A percentile compares a stretch with the other conserved stretches of the same genome.
Conservation (phyloP, 1,140 invertebrate species). For the Tribolium madens region DNA sequence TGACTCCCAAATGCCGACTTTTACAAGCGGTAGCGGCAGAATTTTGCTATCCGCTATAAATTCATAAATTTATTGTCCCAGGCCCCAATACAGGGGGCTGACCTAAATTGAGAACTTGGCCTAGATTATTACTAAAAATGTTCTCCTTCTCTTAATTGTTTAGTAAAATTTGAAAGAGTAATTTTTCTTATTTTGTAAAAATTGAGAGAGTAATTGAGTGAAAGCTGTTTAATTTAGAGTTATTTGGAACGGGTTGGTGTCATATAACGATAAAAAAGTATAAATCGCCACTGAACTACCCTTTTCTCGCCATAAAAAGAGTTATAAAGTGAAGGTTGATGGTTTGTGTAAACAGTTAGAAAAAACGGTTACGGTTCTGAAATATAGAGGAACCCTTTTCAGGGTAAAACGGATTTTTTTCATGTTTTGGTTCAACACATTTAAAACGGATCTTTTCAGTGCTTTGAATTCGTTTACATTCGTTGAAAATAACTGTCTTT, state of each 20-base stretch:
- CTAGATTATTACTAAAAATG: constrained; percentile 7
- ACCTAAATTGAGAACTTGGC: background rate
- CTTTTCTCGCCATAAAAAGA: constrained; percentile 23
- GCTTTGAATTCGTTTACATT: background rate
- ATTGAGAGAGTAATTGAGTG: background rate
- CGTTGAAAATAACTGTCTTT: background rate
- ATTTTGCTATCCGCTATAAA: constrained; percentile 15
- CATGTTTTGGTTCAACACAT: no score
- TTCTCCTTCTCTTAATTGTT: no score
- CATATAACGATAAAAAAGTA: constrained; percentile 23
- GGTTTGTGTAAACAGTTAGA: constrained; percentile 15
- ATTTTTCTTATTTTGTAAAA: background rate
- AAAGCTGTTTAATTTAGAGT: background rate
- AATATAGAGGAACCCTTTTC: constrained; percentile 1
- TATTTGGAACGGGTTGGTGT: background rate
- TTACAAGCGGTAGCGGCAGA: constrained; percentile 19
- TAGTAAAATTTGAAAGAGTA: no score
- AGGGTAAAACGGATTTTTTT: background rate
- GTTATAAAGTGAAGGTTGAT: constrained; percentile 28
- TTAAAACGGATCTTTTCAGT: no score
- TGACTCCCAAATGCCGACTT: background rate
- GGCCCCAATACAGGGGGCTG: background rate
- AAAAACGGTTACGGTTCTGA: constrained; percentile 4
- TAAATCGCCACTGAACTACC: constrained; percentile 5
- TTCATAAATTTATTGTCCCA: constrained; percentile 15